Base-by-base conservation (phyloP, 92 coral and sea anemone species). In the Muricea muricata region DNA sequence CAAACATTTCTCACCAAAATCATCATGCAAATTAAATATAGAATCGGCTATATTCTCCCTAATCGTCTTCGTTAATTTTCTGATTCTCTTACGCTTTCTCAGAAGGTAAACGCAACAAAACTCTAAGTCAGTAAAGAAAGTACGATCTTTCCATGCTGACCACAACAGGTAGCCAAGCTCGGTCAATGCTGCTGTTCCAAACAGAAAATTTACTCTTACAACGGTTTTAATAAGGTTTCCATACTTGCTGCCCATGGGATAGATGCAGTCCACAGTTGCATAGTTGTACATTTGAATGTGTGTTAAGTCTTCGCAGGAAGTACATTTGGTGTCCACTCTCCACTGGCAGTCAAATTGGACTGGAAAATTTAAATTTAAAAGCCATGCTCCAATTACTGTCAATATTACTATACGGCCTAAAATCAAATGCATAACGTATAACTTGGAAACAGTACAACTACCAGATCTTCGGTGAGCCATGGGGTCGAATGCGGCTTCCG, bases 71-170 rank as follows among this genome's bases (percentile, higher is more conserved):
- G 39, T 34, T 10, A 70, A 70, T 12, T 70, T 70, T 34, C 76
- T 0, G 13, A 70, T 39, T 10, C 76, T 18, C 4, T 70, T 63
- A 28, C 76, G 50, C 76, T 70, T 70, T 70, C 76, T 70, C 76
- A 70, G 23, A 30, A 70, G 39, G 21, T 70, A 70, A 34, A 70
- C 50, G 12, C 40, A 26, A 23, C 76, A 70, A 42, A 70, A 70
- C 21, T 70, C 76, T 1, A 1, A 1, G 55, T 70, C 52, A 39
- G 48, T 70, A 9, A 18, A 12, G 6, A 70, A 21, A 25, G n/a
- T 70, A 4, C 8, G 15, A 34, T 70, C 76, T 0, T 70, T 15
- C 18, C 33, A 70, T 25, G 76, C 14, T 39, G 39, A 23, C 76
- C 50, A 40, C 50, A 18, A 14, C 28, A 70, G 15, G 26, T 70